A percentile compares a stretch with the other conserved stretches of the same genome.
phyloP scores from a whole-genome alignment of 2,888 invertebrate genomes.

The Blastobasis adustella region DNA sequence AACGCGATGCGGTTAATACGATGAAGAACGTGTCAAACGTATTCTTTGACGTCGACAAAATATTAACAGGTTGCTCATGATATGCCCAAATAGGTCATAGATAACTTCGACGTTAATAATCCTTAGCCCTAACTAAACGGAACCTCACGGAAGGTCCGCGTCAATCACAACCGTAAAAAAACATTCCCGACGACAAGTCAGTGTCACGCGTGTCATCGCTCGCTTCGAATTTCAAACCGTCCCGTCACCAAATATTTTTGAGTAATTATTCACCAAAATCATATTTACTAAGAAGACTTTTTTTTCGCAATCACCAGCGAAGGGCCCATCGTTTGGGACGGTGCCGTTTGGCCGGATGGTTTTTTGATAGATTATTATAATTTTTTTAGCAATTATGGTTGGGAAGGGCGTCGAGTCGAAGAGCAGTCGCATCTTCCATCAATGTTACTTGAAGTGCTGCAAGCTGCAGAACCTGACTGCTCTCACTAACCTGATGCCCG shows the following conservation, averaged over 20 bases:
- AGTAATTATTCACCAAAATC: slow-evolving; percentile 34
- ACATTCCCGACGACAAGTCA: slow-evolving; percentile 18
- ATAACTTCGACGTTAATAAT: too few relatives aligned
- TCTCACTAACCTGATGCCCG: slow-evolving; percentile 49
- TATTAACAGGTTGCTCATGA: too few relatives aligned
- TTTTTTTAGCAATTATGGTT: slow-evolving; percentile 45
- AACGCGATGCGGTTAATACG: too few relatives aligned
- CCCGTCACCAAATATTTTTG: slow-evolving; percentile 39
- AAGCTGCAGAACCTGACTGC: slow-evolving; percentile 65
- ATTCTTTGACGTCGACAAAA: too few relatives aligned
- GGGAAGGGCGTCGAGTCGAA: slow-evolving; percentile 56
- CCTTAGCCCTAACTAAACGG: too few relatives aligned
- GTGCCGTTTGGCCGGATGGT: slow-evolving; percentile 27
- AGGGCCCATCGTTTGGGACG: slow-evolving; percentile 19
- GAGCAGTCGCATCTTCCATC: slow-evolving; percentile 63
- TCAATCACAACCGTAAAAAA: background rate
- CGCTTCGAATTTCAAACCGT: slow-evolving; percentile 45
- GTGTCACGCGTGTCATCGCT: slow-evolving; percentile 15
- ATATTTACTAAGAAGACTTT: slow-evolving; percentile 31
- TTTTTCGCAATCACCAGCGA: slow-evolving; percentile 26
- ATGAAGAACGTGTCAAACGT: too few relatives aligned
- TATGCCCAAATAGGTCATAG: too few relatives aligned
- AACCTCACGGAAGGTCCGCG: too few relatives aligned
- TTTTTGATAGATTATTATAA: slow-evolving; percentile 34
- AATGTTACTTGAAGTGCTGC: slow-evolving; percentile 68